Evolutionary conservation across 2,113 vertebrate genomes (phyloP).

Genomic region (Anhinga anhinga): DNA sequence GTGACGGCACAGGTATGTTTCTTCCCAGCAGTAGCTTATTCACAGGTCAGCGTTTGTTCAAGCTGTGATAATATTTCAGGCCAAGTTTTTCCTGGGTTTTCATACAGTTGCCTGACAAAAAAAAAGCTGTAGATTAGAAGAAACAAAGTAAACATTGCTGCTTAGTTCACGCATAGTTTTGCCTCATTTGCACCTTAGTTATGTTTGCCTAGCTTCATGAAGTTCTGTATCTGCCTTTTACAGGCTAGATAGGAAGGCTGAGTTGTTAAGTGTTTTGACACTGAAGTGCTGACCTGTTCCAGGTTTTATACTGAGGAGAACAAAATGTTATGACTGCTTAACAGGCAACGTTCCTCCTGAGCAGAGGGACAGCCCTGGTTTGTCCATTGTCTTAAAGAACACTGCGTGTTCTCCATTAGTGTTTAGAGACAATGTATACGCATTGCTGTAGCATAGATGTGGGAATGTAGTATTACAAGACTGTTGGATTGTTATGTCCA

Average conservation of each 20-base stretch:
- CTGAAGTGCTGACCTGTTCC: neutral
- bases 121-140: neutral
- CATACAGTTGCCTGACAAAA: neutral
- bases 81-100: neutral
- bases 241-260: neutral
- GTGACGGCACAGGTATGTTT: neutral
- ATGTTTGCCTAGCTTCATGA: neutral
- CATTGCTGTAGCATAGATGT: accelerated
- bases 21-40: neutral
- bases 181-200: neutral
- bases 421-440: neutral
- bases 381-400: neutral
- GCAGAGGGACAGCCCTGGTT: neutral
- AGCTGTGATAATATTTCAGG: neutral
- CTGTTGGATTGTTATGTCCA: accelerated
- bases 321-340: neutral
- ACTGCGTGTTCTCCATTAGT: accelerated
- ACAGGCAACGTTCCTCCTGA: neutral
- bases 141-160: neutral
- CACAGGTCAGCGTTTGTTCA: neutral
- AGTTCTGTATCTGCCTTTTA: neutral
- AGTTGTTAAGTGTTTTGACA: neutral
- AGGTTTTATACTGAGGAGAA: neutral
- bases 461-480: neutral
- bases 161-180: neutral